Base-by-base conservation (phyloP, 2,888 invertebrate species). In the Apotomis turbidana region DNA sequence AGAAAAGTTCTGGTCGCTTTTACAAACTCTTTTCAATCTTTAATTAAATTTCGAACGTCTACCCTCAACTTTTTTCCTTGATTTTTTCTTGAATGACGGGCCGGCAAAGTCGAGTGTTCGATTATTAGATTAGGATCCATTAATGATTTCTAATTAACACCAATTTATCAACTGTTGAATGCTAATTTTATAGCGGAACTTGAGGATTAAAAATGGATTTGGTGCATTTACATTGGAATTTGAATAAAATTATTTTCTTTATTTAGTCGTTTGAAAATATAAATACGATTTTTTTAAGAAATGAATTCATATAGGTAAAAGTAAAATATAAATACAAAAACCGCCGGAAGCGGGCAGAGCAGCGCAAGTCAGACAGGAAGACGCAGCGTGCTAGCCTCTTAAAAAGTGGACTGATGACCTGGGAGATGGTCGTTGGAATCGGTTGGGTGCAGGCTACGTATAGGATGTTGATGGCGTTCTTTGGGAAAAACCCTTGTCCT, bases 121-220 rank as follows among this genome's bases (percentile, higher is more conserved):
- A 58, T 71, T 62, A 68, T 72, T 72, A 51, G 52, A 72, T 72
- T 68, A 72, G 46, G 55, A n/a, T 13, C 52, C 54, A 44, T 66
- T 72, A 72, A 72, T 68, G 52, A 63, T 54, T 44, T 72, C 62
- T 54, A 68, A 68, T 63, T 59, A 59, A 68, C 68, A 68, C 63
- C 72, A 62, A 63, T 68, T 49, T 68, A 72, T 13, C 51, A 61
- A 46, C 46, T 63, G 44, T 68, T 36, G 66, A 59, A 71, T 71
- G 36, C 5, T 71, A 49, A 71, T 66, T 60, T 54, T 51, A 10
- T 8, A 51, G 46, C 27, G 27, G 12, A 10, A 5, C 3, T 46
- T 15, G 13, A 62, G 9, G 9, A 49, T 49, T 49, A 49, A 8
- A 10, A 49, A 49, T 6, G 8, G 10, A 49, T 10, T 49, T 49